phyloP scores from a whole-genome alignment of 2,797 vertebrate genomes.

The Melanogrammus aeglefinus region DNA sequence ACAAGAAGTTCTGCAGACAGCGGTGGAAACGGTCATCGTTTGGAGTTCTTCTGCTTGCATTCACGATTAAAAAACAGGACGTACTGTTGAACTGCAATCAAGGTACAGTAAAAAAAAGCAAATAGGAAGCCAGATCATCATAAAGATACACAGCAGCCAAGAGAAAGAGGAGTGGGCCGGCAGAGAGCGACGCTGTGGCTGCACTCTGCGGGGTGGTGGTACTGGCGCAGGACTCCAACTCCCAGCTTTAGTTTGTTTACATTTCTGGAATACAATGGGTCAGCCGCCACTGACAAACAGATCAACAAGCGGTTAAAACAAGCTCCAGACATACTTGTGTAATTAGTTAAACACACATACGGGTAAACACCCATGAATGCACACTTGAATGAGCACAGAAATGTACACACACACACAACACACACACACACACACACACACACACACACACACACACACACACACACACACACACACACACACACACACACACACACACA shows the following conservation, averaged over 20 bases:
- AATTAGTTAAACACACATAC: neutral
- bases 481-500: neutral
- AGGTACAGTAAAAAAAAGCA: neutral
- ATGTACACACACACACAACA: neutral
- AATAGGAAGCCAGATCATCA: neutral
- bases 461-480: neutral
- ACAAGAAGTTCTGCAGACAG: slow-evolving; percentile 30
- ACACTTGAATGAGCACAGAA: neutral
- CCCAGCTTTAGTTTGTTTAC: neutral
- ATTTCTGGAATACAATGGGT: neutral
- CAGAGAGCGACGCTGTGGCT: slow-evolving; percentile 25
- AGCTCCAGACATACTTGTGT: neutral
- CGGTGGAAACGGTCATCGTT: neutral
- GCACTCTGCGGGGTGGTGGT: too few species aligned
- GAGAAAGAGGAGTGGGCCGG: slow-evolving; percentile 6
- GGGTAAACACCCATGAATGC: neutral
- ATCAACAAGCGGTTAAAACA: neutral
- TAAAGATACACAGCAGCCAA: neutral
- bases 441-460: neutral
- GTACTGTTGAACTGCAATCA: neutral
- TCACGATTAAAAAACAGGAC: neutral
- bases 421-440: neutral
- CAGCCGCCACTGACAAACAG: neutral
- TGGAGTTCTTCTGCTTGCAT: neutral
- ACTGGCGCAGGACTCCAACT: neutral